Percentiles rank a stretch among this genome's conserved stretches.
These are phyloP conservation scores for Tetranychus cinnabarinus DNA, from an alignment of 1,140 invertebrate genomes.

Conservation along the genomic window DNA sequence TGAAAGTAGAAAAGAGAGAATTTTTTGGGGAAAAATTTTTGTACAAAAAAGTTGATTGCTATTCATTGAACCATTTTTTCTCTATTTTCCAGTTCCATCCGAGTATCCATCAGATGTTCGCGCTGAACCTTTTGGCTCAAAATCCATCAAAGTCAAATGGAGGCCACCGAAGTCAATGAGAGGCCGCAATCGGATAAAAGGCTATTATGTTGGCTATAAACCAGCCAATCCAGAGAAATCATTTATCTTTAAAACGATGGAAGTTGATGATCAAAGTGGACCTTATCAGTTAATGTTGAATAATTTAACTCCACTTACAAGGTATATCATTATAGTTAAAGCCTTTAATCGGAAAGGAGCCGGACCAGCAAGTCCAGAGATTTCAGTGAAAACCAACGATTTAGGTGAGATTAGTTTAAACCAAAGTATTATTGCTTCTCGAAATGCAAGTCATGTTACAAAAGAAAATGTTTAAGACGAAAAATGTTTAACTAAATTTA, in stretches of 20 bases:
- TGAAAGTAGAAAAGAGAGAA: too few species aligned
- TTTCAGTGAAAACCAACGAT: constrained; percentile 41
- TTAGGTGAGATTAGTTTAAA: neutral
- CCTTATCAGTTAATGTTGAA: constrained; percentile 9
- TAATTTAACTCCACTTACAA: constrained; percentile 15
- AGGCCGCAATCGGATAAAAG: constrained; percentile 10
- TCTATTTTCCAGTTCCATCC: constrained; percentile 9
- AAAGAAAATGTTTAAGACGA: too few species aligned
- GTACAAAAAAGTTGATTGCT: too few species aligned
- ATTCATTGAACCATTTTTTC: neutral
- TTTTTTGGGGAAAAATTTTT: too few species aligned
- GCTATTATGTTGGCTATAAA: constrained; percentile 25
- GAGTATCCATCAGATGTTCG: constrained; percentile 18
- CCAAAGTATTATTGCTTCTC: too few species aligned
- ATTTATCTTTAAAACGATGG: constrained; percentile 19
- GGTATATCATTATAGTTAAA: constrained; percentile 33
- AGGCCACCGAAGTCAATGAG: constrained; percentile 8
- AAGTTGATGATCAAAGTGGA: constrained; percentile 6
- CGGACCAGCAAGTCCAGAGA: constrained; percentile 56
- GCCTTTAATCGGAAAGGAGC: constrained; percentile 73
- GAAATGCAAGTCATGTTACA: neutral
- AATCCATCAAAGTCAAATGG: constrained; percentile 23
- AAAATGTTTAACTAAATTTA: too few species aligned
- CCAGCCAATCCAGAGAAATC: constrained; percentile 17
- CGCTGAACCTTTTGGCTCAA: constrained; percentile 21